These are phyloP conservation scores for Dendrolimus pini DNA, from an alignment of 2,888 invertebrate species.

Conservation along the genomic window DNA sequence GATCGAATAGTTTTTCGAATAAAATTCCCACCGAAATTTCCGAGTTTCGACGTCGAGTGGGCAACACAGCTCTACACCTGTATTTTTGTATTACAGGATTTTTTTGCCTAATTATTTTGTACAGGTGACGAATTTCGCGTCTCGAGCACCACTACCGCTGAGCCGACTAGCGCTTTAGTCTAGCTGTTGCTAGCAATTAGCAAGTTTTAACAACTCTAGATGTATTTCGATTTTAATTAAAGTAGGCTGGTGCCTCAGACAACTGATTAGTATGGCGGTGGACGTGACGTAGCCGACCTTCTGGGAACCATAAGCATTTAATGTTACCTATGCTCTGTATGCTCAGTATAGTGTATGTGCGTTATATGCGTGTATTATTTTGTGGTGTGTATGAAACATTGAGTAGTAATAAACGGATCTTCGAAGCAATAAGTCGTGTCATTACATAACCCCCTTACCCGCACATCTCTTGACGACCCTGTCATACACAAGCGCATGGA, in stretches of 20 bases:
- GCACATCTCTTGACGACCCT: too few species aligned
- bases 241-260: background rate
- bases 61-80: slow-evolving; percentile 60
- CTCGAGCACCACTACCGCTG: slow-evolving; percentile 60
- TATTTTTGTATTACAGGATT: slow-evolving; percentile 65
- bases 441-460: too few species aligned
- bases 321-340: too few species aligned
- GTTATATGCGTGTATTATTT: too few species aligned
- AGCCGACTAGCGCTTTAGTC: slow-evolving; percentile 54
- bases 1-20: slow-evolving; percentile 40
- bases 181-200: slow-evolving; percentile 64
- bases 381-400: too few species aligned
- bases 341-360: too few species aligned
- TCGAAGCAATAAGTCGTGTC: too few species aligned
- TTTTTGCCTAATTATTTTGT: slow-evolving; percentile 78
- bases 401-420: too few species aligned
- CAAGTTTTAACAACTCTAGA: slow-evolving; percentile 38
- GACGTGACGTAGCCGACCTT: too few species aligned
- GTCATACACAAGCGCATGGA: too few species aligned
- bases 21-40: slow-evolving; percentile 45
- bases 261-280: too few species aligned
- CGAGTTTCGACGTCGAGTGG: slow-evolving; percentile 44
- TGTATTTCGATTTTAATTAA: background rate
- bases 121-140: slow-evolving; percentile 74
- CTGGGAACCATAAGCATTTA: too few species aligned